These are phyloP conservation scores for Micronisus gabar DNA, from an alignment of 2,113 vertebrate genomes.

Conservation along the genomic window DNA sequence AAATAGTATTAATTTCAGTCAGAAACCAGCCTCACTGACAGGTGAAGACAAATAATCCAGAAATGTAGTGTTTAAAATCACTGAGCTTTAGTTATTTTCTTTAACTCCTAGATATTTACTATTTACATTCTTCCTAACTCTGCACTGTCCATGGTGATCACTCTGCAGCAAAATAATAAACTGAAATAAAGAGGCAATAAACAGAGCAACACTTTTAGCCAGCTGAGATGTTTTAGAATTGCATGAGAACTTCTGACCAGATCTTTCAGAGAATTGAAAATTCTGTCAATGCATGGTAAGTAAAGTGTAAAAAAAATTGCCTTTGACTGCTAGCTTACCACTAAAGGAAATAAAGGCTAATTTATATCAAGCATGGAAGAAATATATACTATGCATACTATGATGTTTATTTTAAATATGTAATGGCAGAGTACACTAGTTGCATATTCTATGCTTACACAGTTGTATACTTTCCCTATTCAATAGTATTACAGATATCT, in stretches of 20 bases:
- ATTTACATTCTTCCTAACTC: background rate
- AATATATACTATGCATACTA: background rate
- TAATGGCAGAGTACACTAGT: background rate
- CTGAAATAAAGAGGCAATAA: background rate
- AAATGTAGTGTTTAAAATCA: background rate
- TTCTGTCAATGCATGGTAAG: background rate
- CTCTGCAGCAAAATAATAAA: background rate
- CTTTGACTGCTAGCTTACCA: background rate
- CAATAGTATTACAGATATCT: background rate
- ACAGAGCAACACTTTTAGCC: background rate
- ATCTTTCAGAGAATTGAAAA: background rate
- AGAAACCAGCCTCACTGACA: background rate
- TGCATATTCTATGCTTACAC: background rate
- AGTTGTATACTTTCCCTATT: background rate
- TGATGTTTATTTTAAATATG: background rate
- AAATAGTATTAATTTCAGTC: background rate
- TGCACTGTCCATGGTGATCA: background rate
- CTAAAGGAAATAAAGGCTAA: background rate
- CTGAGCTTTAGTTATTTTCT: background rate
- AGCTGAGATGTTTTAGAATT: background rate
- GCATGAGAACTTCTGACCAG: background rate
- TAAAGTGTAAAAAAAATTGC: background rate
- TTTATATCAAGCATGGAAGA: background rate
- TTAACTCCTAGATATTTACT: background rate
- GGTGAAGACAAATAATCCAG: background rate